These are phyloP conservation scores for Telenomus remus DNA, from an alignment of 1,140 invertebrate species.

Conservation along the genomic window DNA sequence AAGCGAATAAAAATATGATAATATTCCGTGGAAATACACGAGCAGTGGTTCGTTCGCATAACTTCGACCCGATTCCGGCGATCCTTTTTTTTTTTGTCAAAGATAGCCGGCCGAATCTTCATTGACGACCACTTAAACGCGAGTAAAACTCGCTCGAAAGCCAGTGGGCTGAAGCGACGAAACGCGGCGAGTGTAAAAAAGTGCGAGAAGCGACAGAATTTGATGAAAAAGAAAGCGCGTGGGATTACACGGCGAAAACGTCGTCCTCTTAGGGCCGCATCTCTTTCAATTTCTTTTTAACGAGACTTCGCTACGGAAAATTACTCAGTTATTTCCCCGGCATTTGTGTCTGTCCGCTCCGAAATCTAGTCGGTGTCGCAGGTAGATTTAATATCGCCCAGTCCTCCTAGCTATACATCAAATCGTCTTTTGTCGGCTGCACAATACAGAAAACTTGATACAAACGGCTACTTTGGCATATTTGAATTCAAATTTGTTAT, in stretches of 20 bases:
- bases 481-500: too few species aligned
- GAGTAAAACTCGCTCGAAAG: too few species aligned
- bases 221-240: constrained; percentile 41
- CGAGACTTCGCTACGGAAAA: constrained; percentile 29
- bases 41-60: too few species aligned
- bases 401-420: not conserved
- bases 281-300: constrained; percentile 10
- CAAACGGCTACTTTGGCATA: too few species aligned
- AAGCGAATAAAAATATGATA: too few species aligned
- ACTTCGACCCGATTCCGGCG: too few species aligned
- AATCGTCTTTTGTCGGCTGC: constrained; percentile 13
- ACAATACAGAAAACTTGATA: constrained; percentile 20
- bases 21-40: too few species aligned
- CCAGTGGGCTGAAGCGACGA: constrained; percentile 3
- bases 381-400: constrained; percentile 27
- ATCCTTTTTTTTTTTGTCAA: too few species aligned
- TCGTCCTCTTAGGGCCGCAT: not conserved
- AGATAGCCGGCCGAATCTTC: not conserved
- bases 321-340: constrained; percentile 39
- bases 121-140: not conserved
- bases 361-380: constrained; percentile 26
- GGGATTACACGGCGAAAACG: constrained; percentile 19
- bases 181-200: constrained; percentile 17
- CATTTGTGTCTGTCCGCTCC: constrained; percentile 8
- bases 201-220: constrained; percentile 21